These are phyloP conservation scores for Stenodera caucasica DNA, from an alignment of 2,888 invertebrate species.

Conservation along the genomic window DNA sequence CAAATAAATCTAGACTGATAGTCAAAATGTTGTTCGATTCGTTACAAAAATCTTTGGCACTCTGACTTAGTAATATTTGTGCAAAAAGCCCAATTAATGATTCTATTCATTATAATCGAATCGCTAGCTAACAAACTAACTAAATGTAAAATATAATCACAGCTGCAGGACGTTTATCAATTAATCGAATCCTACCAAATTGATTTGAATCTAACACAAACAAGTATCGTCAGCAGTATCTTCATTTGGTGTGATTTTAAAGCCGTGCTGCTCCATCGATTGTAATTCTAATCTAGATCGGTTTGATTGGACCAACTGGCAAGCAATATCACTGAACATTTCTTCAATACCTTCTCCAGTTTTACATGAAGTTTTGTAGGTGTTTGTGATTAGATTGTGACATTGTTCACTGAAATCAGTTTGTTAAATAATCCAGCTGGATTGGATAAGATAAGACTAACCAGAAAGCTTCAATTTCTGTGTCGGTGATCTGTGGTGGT, in stretches of 20 bases:
- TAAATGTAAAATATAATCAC: slow-evolving; percentile 22
- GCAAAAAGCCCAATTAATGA: background rate
- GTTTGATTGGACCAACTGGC: slow-evolving; percentile 76
- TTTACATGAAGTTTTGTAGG: slow-evolving; percentile 89
- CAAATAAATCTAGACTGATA: background rate
- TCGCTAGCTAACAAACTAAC: background rate
- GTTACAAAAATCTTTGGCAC: slow-evolving; percentile 6
- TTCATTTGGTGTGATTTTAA: slow-evolving; percentile 70
- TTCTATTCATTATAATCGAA: too few relatives aligned
- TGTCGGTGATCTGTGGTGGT: slow-evolving; percentile 78
- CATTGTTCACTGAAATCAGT: slow-evolving; percentile 76
- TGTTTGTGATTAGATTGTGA: slow-evolving; percentile 84
- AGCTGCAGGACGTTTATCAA: slow-evolving; percentile 17
- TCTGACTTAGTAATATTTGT: background rate
- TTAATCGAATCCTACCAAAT: too few relatives aligned
- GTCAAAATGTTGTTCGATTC: background rate
- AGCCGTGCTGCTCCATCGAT: slow-evolving; percentile 75
- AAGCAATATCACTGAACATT: slow-evolving; percentile 89
- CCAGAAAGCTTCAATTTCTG: slow-evolving; percentile 88
- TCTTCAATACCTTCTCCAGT: slow-evolving; percentile 83
- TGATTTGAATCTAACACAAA: slow-evolving; percentile 57
- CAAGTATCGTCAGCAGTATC: slow-evolving; percentile 58
- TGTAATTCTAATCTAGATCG: slow-evolving; percentile 82
- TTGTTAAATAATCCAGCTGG: background rate
- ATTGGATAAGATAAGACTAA: slow-evolving; percentile 48